These are phyloP conservation scores for Zoanthus gigantus DNA, from an alignment of 92 coral and sea anemone species.

Conservation along the genomic window DNA sequence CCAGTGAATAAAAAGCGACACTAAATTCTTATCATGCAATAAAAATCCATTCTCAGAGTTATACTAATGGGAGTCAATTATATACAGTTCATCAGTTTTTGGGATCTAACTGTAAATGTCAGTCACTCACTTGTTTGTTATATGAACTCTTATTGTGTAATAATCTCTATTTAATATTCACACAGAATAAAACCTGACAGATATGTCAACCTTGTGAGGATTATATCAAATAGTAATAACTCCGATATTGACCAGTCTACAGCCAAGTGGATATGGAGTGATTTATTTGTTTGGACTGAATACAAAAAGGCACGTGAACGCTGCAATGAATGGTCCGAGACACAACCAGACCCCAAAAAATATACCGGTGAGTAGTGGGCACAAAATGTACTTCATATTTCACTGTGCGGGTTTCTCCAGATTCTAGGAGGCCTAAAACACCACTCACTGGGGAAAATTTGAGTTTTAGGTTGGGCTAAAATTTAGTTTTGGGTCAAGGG, in stretches of 20 bases:
- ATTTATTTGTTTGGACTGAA: conserved; percentile 29
- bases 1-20: no score
- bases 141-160: neutral
- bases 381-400: neutral
- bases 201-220: conserved; percentile 40
- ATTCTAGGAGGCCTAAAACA: no score
- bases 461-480: no score
- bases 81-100: no score
- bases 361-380: conserved; percentile 7
- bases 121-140: no score
- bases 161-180: neutral
- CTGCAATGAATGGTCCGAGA: conserved; percentile 23
- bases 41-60: no score
- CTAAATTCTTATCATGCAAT: no score
- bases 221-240: conserved; percentile 24
- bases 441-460: no score
- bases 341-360: conserved; percentile 9
- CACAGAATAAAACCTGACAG: conserved; percentile 6
- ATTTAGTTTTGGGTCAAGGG: no score
- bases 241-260: conserved; percentile 31
- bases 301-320: conserved; percentile 32
- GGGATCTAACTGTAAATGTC: no score
- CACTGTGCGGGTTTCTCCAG: no score
- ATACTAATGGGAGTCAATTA: no score
- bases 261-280: conserved; percentile 45